Conservation (phyloP, 2,888 invertebrate genomes). For the Mamestra brassicae region DNA sequence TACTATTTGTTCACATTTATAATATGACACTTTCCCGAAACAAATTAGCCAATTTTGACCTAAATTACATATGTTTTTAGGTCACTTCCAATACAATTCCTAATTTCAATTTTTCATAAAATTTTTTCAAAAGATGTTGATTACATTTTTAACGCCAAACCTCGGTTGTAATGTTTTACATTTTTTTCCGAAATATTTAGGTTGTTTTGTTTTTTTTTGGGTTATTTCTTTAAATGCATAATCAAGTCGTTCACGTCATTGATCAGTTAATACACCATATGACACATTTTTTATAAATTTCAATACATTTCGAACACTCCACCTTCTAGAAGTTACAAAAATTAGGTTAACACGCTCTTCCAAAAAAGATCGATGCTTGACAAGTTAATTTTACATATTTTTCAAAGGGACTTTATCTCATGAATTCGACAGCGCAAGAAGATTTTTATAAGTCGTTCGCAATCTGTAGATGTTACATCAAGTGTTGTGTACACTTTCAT, state of each 20-base stretch:
- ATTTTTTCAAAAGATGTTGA: slow-evolving; percentile 1
- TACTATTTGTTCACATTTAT: slow-evolving; percentile 37
- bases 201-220: background rate
- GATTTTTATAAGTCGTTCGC: slow-evolving; percentile 2
- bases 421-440: background rate
- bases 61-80: background rate
- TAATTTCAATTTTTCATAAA: background rate
- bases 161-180: slow-evolving; percentile 12
- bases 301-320: background rate
- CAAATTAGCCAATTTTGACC: slow-evolving; percentile 12
- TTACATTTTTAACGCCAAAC: background rate
- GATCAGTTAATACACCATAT: background rate
- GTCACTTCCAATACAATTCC: background rate
- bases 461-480: slow-evolving; percentile 40
- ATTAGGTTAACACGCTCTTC: background rate
- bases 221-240: background rate
- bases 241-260: background rate
- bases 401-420: background rate
- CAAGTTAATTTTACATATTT: background rate
- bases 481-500: slow-evolving; percentile 23
- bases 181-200: background rate
- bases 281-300: background rate
- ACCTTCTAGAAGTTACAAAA: background rate
- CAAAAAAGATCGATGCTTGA: background rate
- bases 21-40: slow-evolving; percentile 28